These are phyloP conservation scores for Heliconius erato DNA, from an alignment of 2,888 invertebrate species.

Conservation along the genomic window DNA sequence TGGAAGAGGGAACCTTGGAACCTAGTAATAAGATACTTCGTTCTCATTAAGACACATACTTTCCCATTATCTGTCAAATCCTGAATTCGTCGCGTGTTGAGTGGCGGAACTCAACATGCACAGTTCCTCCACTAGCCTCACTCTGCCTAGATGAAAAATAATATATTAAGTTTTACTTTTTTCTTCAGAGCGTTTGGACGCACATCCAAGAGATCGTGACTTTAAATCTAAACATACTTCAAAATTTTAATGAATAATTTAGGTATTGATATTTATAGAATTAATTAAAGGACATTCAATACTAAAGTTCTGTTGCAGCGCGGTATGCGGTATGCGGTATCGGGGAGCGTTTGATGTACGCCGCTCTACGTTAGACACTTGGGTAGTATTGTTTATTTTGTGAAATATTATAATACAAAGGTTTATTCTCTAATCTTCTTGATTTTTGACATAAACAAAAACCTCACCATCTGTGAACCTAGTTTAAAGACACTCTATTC, in stretches of 20 bases:
- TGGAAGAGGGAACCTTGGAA: too few species aligned
- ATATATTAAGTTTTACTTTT: not conserved
- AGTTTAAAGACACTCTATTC: too few species aligned
- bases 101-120: too few species aligned
- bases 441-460: too few species aligned
- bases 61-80: too few species aligned
- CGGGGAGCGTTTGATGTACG: not conserved
- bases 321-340: not conserved
- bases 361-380: constrained; percentile 1
- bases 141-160: too few species aligned
- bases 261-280: not conserved
- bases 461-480: too few species aligned
- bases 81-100: too few species aligned
- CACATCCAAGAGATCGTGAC: not conserved
- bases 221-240: not conserved
- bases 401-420: constrained; percentile 5
- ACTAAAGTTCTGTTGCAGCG: constrained; percentile 4
- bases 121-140: too few species aligned
- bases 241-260: not conserved
- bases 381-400: constrained; percentile 20
- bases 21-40: too few species aligned
- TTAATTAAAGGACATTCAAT: not conserved
- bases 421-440: not conserved
- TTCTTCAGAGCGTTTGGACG: not conserved
- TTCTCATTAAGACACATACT: too few species aligned